Evolutionary conservation across 2,888 invertebrate species (phyloP).

Genomic region (Liopterus haemorrhoidalis): DNA sequence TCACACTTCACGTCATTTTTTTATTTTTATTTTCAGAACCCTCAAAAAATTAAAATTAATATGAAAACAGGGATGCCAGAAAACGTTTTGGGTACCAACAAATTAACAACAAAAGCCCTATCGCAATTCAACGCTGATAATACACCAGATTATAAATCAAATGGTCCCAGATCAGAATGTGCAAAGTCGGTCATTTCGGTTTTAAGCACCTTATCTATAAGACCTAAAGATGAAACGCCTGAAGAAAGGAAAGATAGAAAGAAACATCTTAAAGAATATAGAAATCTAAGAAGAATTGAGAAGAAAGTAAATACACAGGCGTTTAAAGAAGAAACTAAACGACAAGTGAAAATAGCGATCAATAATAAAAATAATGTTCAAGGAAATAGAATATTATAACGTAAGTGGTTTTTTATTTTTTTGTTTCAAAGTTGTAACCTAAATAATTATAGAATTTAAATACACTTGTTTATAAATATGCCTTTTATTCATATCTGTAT

Average conservation of each 20-base stretch:
- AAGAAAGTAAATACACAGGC: constrained; percentile 74
- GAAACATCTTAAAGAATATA: constrained; percentile 68
- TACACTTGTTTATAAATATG: too few relatives aligned
- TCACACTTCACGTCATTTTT: constrained; percentile 10
- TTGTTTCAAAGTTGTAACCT: too few relatives aligned
- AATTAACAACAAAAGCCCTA: constrained; percentile 64
- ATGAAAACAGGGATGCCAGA: constrained; percentile 69
- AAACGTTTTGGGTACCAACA: constrained; percentile 55
- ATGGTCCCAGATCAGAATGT: constrained; percentile 54
- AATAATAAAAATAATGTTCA: constrained; percentile 72
- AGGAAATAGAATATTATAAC: constrained; percentile 60
- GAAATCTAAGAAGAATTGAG: constrained; percentile 71
- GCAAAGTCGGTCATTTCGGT: constrained; percentile 62
- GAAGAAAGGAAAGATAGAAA: constrained; percentile 76
- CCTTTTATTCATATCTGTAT: too few relatives aligned
- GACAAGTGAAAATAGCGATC: constrained; percentile 68
- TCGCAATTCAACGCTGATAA: constrained; percentile 57
- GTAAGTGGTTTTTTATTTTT: constrained; percentile 9
- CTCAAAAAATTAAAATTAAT: constrained; percentile 63
- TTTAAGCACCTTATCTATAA: constrained; percentile 60
- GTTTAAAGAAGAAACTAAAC: constrained; percentile 79
- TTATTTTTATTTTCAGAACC: constrained; percentile 33
- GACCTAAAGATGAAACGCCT: constrained; percentile 69
- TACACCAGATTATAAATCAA: constrained; percentile 34
- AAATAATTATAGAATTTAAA: too few relatives aligned